Base-by-base conservation (phyloP, 1,140 invertebrate genomes). In the Drosophila serrata region DNA sequence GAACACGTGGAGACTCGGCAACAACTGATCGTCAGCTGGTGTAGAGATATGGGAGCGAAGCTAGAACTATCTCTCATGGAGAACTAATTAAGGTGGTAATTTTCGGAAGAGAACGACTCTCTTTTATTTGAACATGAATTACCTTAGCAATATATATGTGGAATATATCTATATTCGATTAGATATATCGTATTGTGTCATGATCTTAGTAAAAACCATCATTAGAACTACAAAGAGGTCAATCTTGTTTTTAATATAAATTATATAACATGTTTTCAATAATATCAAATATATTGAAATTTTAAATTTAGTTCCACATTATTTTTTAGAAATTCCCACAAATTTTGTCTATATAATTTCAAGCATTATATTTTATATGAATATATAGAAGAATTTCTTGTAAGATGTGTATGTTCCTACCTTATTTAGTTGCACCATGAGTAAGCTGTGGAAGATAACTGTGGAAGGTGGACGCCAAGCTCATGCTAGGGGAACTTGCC, bases 1-100 rank as follows among this genome's bases (percentile, higher is more conserved):
- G 11, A n/a, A 13, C 60, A 70, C 67, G 64, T 70, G 67, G 64
- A 69, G 43, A 49, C 24, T 40, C 4, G 6, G 0, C 59, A 2
- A 12, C n/a, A 49, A 68, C 43, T 68, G 64, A 68, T 68, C 19
- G 35, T 49, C 64, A 40, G 59, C 64, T 67, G 45, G 45, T 9
- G 1, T 3, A 3, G 43, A 27, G 6, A 12, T 43, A 2, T 0
- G 45, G 4, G 43, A 8, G 22, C 15, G 43, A 9, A 9, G 22
- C 7, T 15, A 1, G 19, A 22, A 45, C 19, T 22, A 45, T 13
- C 11, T 45, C 12, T 45, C 19, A 46, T 15, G 22, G 22, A 19
- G 22, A 8, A 4, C 6, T 4, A 46, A 7, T 9, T 5, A 15
- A 15, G 43, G 22, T 46, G 43, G 22, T 24, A 6, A 24, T 4